These are phyloP conservation scores for Thymelicus acteon DNA, from an alignment of 2,888 invertebrate species.

Conservation along the genomic window DNA sequence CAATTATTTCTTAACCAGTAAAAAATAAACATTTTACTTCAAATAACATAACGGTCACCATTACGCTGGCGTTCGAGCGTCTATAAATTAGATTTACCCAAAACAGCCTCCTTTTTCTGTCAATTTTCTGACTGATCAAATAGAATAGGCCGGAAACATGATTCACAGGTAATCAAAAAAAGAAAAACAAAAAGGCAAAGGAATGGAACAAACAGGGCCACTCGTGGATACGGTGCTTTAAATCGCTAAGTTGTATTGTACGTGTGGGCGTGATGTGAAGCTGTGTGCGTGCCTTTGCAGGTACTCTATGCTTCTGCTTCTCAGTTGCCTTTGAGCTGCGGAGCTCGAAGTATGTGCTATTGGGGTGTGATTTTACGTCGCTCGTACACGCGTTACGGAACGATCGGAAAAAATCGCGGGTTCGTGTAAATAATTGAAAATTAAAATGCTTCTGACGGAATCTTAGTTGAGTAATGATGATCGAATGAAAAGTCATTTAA, in stretches of 20 bases:
- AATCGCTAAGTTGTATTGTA: slow-evolving; percentile 65
- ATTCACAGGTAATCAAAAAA: slow-evolving; percentile 29
- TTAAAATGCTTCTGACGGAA: not conserved
- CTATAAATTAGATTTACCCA: not conserved
- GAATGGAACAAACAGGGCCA: slow-evolving; percentile 33
- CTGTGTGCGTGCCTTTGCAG: slow-evolving; percentile 80
- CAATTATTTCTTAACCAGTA: not conserved
- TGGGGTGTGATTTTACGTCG: slow-evolving; percentile 32
- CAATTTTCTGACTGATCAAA: slow-evolving; percentile 23
- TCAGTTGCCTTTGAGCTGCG: slow-evolving; percentile 74
- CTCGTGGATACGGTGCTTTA: slow-evolving; percentile 70
- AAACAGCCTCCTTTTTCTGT: slow-evolving; percentile 10
- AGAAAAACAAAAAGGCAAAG: slow-evolving; percentile 27
- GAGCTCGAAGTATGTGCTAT: slow-evolving; percentile 52
- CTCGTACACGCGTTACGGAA: slow-evolving; percentile 31
- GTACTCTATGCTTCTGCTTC: slow-evolving; percentile 68
- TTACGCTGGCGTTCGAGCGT: not conserved
- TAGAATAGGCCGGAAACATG: slow-evolving; percentile 18
- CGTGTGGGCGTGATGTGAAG: slow-evolving; percentile 60
- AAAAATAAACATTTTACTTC: not conserved
- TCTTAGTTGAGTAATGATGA: not conserved
- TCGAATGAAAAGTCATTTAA: not conserved
- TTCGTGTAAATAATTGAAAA: not conserved
- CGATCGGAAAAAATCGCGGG: slow-evolving; percentile 26
- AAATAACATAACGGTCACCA: not conserved